These are phyloP conservation scores for Cacatua alba DNA, from an alignment of 2,113 vertebrate species.

Conservation along the genomic window DNA sequence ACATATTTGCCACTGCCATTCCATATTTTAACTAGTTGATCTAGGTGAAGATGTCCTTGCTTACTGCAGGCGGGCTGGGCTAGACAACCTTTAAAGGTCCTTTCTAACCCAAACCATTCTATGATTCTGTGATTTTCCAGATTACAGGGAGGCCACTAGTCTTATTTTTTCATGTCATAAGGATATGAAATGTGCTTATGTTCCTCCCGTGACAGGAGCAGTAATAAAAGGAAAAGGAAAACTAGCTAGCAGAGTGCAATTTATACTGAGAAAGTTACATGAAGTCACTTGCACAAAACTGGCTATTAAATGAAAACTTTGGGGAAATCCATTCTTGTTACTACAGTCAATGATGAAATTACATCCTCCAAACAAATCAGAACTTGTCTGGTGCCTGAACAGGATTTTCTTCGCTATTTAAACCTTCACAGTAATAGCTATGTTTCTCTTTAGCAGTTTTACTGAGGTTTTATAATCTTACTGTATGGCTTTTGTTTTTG, in stretches of 20 bases:
- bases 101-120: background rate
- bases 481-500: background rate
- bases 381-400: fast-evolving
- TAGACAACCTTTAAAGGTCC: background rate
- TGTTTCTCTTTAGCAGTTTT: background rate
- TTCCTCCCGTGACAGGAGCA: background rate
- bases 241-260: too few relatives aligned
- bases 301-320: too few relatives aligned
- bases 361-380: background rate
- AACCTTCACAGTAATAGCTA: fast-evolving
- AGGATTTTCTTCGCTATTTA: background rate
- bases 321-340: background rate
- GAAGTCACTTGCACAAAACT: background rate
- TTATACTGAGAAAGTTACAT: fast-evolving
- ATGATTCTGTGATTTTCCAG: background rate
- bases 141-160: background rate
- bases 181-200: background rate
- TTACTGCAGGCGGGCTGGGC: background rate
- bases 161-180: background rate
- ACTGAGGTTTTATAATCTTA: background rate
- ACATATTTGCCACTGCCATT: fast-evolving
- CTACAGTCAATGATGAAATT: background rate
- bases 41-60: background rate
- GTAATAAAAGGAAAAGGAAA: background rate
- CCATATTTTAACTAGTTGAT: background rate